Percentiles rank a stretch among this genome's conserved stretches.
phyloP scores from a whole-genome alignment of 2,797 vertebrate genomes.

The Hybognathus amarus region DNA sequence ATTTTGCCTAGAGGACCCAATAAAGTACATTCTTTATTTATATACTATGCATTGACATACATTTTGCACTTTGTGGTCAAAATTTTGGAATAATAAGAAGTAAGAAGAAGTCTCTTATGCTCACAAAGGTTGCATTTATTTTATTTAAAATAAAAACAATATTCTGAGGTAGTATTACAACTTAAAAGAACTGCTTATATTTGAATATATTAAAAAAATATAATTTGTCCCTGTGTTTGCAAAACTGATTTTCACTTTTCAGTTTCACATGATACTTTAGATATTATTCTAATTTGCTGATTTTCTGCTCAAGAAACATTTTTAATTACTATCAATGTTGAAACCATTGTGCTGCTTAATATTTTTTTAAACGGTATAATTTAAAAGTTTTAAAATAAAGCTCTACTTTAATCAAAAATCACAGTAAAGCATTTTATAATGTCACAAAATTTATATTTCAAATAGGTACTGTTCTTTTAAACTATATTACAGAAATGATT shows the following conservation, averaged over 20 bases:
- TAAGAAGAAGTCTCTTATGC: not conserved
- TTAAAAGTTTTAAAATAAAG: not conserved
- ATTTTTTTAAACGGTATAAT: not conserved
- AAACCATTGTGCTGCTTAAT: not conserved
- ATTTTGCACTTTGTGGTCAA: not conserved
- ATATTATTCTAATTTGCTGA: not conserved
- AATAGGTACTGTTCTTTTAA: not conserved
- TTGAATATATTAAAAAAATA: too few species aligned
- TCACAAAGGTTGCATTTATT: not conserved
- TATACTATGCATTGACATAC: too few species aligned
- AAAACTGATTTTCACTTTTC: not conserved
- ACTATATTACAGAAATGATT: too few species aligned
- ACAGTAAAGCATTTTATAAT: not conserved
- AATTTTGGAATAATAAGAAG: too few species aligned
- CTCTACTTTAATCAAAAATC: not conserved
- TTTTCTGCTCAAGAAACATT: not conserved
- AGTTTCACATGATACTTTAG: not conserved
- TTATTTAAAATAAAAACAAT: not conserved
- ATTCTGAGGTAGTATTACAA: not conserved
- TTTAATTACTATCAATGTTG: not conserved
- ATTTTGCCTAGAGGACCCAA: constrained; percentile 74
- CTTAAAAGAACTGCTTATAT: too few species aligned
- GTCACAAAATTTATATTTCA: not conserved
- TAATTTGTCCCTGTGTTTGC: not conserved
- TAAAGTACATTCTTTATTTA: not conserved